phyloP scores from a whole-genome alignment of 2,888 invertebrate species.

The Steinernema scapterisci region DNA sequence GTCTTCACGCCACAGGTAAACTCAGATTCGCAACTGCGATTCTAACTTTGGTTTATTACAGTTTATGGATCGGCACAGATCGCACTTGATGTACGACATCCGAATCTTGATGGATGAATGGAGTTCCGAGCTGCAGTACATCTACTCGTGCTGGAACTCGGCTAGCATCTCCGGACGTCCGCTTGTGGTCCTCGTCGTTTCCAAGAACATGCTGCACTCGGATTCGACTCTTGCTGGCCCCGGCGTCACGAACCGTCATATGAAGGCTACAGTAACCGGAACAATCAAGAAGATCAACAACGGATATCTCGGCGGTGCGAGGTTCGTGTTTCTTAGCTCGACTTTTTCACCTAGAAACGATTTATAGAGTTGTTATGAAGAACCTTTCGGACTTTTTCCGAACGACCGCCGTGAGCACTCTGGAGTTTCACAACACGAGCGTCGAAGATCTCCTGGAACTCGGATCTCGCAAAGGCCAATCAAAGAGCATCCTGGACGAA shows the following conservation, averaged over 20 bases:
- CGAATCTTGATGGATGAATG: conserved; percentile 88
- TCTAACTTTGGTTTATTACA: conserved; percentile 69
- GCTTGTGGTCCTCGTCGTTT: conserved; percentile 81
- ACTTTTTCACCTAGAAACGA: not conserved
- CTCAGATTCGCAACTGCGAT: not conserved
- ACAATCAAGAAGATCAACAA: conserved; percentile 97
- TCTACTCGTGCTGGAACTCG: conserved; percentile 92
- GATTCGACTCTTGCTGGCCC: not conserved
- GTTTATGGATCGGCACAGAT: conserved; percentile 96
- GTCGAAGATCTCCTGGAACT: conserved; percentile 42
- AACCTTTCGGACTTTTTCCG: conserved; percentile 90
- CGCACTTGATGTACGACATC: conserved; percentile 97
- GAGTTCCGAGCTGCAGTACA: conserved; percentile 62
- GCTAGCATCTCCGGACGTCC: conserved; percentile 95
- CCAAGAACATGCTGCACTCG: conserved; percentile 75
- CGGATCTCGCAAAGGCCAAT: not conserved
- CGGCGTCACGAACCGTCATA: conserved; percentile 50
- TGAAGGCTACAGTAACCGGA: conserved; percentile 77
- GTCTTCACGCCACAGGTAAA: conserved; percentile 97
- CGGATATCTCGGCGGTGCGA: conserved; percentile 97
- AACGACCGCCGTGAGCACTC: conserved; percentile 94
- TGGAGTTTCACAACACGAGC: conserved; percentile 73
- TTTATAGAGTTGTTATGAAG: conserved; percentile 83
- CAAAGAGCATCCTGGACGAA: conserved; percentile 11
- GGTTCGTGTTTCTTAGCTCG: conserved; percentile 67